A percentile compares a stretch with the other conserved stretches of the same genome.
Evolutionary conservation across 2,113 vertebrate species (phyloP).

Genomic region (Noturus placidus): DNA sequence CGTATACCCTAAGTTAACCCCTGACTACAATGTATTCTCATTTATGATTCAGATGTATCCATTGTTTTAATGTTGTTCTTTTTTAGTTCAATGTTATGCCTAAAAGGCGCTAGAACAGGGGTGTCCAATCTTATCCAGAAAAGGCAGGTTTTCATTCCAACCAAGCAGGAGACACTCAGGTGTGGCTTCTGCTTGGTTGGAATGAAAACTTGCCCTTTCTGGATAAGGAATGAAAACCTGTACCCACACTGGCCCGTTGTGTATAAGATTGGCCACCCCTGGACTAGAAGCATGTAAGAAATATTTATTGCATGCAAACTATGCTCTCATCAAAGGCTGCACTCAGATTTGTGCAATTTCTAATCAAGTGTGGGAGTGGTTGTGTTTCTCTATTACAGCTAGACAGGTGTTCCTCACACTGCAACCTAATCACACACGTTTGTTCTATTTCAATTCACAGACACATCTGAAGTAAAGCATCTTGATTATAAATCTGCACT

Average conservation of each 20-base stretch:
- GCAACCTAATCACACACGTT: background rate
- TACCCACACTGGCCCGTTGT: no score
- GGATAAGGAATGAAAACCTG: no score
- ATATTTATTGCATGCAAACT: background rate
- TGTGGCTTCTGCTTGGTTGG: no score
- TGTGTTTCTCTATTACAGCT: background rate
- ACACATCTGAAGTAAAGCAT: background rate
- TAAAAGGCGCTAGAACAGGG: background rate
- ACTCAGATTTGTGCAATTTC: background rate
- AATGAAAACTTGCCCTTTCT: no score
- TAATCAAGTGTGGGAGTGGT: background rate
- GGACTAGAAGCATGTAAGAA: background rate
- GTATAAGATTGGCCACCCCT: no score
- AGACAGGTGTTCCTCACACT: slow-evolving; percentile 4
- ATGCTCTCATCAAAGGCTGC: background rate
- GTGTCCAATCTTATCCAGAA: no score
- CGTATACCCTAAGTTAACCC: background rate
- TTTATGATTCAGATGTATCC: background rate
- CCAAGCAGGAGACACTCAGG: no score
- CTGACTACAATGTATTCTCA: background rate
- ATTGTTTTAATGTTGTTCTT: background rate
- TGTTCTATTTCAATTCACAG: slow-evolving; percentile 9
- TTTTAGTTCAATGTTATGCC: background rate
- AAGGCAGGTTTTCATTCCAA: no score
- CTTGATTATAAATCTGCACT: background rate